phyloP scores from a whole-genome alignment of 1,140 invertebrate species.

The Anagrus nilaparvatae region DNA sequence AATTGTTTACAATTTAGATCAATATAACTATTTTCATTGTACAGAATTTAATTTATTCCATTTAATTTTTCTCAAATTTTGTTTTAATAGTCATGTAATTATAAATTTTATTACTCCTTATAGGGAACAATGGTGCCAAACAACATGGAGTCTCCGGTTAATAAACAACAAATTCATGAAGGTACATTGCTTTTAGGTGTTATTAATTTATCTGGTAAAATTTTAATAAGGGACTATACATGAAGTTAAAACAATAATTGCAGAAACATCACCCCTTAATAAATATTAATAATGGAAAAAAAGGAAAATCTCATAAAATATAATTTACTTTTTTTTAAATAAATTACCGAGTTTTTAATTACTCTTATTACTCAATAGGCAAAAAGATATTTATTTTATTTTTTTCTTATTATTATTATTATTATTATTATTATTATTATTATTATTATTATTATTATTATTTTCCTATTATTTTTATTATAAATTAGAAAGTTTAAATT shows the following conservation, averaged over 20 bases:
- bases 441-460: constrained; percentile 17
- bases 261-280: constrained; percentile 26
- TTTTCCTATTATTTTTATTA: constrained; percentile 20
- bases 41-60: constrained; percentile 5
- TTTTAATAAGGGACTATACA: constrained; percentile 17
- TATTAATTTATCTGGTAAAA: constrained; percentile 18
- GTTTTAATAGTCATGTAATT: not conserved
- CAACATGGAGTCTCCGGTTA: constrained; percentile 28
- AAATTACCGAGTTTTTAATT: constrained; percentile 18
- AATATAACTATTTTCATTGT: too few relatives aligned
- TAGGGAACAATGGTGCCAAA: constrained; percentile 22
- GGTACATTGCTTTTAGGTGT: constrained; percentile 35
- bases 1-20: too few relatives aligned
- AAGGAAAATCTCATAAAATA: constrained; percentile 20
- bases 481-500: constrained; percentile 7
- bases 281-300: constrained; percentile 26
- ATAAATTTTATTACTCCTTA: constrained; percentile 7
- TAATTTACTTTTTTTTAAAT: constrained; percentile 21
- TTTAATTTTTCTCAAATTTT: not conserved
- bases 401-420: too few relatives aligned
- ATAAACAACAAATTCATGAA: constrained; percentile 36
- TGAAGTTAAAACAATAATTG: constrained; percentile 26
- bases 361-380: constrained; percentile 20
- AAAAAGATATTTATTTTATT: too few relatives aligned
- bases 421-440: too few relatives aligned